Conservation (phyloP, 2,113 vertebrate species). For the Ivindomyrus marchei region DNA sequence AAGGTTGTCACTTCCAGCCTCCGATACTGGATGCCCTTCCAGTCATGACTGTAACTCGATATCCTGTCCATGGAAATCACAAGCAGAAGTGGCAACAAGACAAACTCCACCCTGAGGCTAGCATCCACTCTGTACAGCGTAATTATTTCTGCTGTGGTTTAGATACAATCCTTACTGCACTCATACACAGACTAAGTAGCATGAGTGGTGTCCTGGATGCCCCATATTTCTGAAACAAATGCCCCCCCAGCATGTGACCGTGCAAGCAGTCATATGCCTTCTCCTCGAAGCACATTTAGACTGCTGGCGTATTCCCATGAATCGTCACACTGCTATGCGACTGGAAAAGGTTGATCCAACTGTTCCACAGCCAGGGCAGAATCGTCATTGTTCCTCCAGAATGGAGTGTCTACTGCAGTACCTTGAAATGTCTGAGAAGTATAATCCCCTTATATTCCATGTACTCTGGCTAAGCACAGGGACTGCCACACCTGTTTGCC, state of each 20-base stretch:
- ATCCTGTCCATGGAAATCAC: background rate
- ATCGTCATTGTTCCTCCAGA: background rate
- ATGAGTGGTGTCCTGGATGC: background rate
- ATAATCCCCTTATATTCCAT: background rate
- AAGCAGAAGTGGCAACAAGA: background rate
- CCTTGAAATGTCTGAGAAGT: background rate
- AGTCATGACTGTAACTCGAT: background rate
- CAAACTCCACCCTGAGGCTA: background rate
- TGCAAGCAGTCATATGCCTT: background rate
- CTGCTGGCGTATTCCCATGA: background rate
- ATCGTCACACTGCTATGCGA: background rate
- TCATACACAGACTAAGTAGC: background rate
- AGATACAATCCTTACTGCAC: background rate
- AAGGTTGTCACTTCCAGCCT: background rate
- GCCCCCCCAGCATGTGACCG: background rate
- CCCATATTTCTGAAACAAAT: background rate
- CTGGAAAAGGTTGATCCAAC: background rate
- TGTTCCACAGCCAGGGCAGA: background rate
- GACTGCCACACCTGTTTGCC: background rate
- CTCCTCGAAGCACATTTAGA: background rate
- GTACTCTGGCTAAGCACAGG: background rate
- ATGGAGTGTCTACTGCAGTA: background rate
- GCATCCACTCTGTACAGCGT: background rate
- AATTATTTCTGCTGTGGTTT: background rate
- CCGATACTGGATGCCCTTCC: background rate